Evolutionary conservation across 37 sponge, comb jelly and placozoan genomes (phyloP).

Genomic region (Mnemiopsis leidyi): DNA sequence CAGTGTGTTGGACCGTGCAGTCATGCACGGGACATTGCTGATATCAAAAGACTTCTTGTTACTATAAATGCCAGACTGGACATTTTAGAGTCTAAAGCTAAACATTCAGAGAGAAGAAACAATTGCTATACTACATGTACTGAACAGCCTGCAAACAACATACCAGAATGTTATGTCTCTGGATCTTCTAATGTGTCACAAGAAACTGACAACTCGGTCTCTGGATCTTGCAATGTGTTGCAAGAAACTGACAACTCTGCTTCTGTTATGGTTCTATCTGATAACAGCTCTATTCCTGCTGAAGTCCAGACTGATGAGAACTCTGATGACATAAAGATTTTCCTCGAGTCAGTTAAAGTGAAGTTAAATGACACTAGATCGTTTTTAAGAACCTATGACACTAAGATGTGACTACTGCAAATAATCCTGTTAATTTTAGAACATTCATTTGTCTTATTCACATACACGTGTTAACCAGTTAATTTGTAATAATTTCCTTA

Average conservation of each 20-base stretch:
- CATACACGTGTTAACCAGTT: too few relatives aligned
- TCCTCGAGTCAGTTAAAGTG: not conserved
- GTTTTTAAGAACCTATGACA: not conserved
- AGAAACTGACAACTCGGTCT: not conserved
- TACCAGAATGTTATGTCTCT: not conserved
- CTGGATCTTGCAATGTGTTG: too few relatives aligned
- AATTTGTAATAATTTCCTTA: too few relatives aligned
- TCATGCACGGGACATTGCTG: not conserved
- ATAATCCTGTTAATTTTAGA: too few relatives aligned
- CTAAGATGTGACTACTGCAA: too few relatives aligned
- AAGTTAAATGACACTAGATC: not conserved
- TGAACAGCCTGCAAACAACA: not conserved
- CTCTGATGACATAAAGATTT: slow-evolving; percentile 6
- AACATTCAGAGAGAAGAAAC: not conserved
- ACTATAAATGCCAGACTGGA: slow-evolving; percentile 8
- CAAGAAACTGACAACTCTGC: not conserved
- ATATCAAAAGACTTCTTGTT: not conserved
- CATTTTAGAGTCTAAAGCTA: slow-evolving; percentile 16
- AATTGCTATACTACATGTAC: not conserved
- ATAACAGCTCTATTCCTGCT: not conserved
- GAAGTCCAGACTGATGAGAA: not conserved
- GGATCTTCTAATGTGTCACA: not conserved
- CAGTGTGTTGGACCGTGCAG: not conserved
- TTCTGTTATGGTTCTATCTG: not conserved
- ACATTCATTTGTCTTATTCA: too few relatives aligned